Evolutionary conservation across 2,797 vertebrate species (phyloP).

Genomic region (Craterocephalus amniculus): DNA sequence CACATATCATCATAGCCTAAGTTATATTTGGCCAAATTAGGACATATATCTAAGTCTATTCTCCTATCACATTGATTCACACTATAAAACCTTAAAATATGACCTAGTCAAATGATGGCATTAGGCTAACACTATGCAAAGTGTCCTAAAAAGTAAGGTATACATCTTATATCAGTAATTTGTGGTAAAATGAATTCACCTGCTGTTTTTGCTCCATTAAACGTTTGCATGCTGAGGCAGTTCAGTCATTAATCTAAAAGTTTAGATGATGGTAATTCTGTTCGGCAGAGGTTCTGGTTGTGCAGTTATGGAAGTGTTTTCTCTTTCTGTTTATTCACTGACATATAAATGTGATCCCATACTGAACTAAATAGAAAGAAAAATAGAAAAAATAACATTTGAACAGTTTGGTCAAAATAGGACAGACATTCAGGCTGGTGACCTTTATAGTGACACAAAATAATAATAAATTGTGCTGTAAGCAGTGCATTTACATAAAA

Average conservation of each 20-base stretch:
- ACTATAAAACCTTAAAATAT: neutral
- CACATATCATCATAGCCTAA: constrained; percentile 7
- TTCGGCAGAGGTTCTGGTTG: constrained; percentile 20
- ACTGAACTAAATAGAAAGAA: neutral
- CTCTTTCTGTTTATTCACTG: constrained; percentile 1
- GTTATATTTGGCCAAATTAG: neutral
- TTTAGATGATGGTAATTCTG: constrained; percentile 21
- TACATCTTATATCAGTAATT: neutral
- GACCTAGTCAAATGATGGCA: neutral
- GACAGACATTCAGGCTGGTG: neutral
- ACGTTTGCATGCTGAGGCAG: constrained; percentile 1
- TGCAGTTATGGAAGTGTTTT: constrained; percentile 52
- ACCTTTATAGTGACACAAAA: neutral
- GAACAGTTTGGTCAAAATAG: neutral
- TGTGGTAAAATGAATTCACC: constrained; percentile 2
- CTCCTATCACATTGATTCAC: neutral
- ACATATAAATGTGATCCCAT: neutral
- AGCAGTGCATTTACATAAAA: no score
- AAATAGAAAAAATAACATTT: neutral
- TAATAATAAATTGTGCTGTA: no score
- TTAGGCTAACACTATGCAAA: neutral
- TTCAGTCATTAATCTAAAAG: constrained; percentile 19
- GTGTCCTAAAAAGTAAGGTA: constrained; percentile 7
- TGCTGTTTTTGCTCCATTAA: neutral
- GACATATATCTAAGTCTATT: no score